phyloP scores from a whole-genome alignment of 2,113 vertebrate species.

The Nannobrachium achirus region DNA sequence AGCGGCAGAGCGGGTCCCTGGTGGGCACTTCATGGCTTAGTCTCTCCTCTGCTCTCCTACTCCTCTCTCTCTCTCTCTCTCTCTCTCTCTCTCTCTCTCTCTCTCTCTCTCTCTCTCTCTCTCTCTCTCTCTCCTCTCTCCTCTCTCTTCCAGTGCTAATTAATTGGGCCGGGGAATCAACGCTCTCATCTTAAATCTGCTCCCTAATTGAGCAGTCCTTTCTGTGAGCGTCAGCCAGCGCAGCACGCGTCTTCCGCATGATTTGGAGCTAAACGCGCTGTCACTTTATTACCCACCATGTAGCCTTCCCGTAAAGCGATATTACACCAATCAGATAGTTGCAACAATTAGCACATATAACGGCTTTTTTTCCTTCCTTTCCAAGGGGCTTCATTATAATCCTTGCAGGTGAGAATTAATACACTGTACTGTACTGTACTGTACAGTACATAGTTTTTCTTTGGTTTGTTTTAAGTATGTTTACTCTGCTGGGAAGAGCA shows the following conservation, averaged over 20 bases:
- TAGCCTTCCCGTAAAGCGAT: slow-evolving; percentile 73
- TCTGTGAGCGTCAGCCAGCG: slow-evolving; percentile 83
- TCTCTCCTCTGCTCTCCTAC: slow-evolving; percentile 10
- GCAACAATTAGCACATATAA: slow-evolving; percentile 73
- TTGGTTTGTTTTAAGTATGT: too few species aligned
- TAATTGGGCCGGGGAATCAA: slow-evolving; percentile 81
- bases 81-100: slow-evolving; percentile 15
- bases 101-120: background rate
- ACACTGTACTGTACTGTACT: too few species aligned
- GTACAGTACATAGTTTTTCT: too few species aligned
- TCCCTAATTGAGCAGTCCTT: slow-evolving; percentile 84
- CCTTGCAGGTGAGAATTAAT: slow-evolving; percentile 19
- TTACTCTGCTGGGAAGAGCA: too few species aligned
- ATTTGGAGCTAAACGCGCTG: slow-evolving; percentile 92
- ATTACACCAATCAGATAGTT: slow-evolving; percentile 83
- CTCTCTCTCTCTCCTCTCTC: slow-evolving; percentile 18
- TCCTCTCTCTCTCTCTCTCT: slow-evolving; percentile 18
- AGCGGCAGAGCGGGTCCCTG: slow-evolving; percentile 47
- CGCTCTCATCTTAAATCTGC: slow-evolving; percentile 79
- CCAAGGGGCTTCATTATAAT: slow-evolving; percentile 30
- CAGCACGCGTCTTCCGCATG: slow-evolving; percentile 84
- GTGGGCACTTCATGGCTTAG: slow-evolving; percentile 71
- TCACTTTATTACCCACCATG: slow-evolving; percentile 87
- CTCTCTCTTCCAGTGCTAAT: slow-evolving; percentile 60
- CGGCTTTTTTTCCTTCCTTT: too few species aligned